phyloP scores from a whole-genome alignment of 2,888 invertebrate genomes.

The Calameuta idolon region DNA sequence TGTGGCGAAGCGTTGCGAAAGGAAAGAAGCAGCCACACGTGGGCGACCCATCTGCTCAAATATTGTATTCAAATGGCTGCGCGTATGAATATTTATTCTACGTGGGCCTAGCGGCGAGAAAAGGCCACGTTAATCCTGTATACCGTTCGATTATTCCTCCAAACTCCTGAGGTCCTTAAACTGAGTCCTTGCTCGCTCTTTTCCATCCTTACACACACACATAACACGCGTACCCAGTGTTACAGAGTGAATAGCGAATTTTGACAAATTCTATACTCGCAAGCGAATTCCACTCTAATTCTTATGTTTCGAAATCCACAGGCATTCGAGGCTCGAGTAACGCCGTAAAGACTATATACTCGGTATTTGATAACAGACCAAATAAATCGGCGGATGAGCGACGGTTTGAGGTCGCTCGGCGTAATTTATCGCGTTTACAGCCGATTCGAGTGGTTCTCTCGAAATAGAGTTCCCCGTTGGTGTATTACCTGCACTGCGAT shows the following conservation, averaged over 20 bases:
- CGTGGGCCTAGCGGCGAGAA: not conserved
- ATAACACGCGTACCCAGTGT: not conserved
- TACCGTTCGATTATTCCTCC: not conserved
- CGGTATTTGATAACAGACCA: not conserved
- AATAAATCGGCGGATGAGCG: not conserved
- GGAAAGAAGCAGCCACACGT: not conserved
- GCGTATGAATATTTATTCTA: not conserved
- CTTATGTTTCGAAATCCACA: not conserved
- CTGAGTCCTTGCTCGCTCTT: not conserved
- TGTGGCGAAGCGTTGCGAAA: not conserved
- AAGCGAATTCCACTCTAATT: not conserved
- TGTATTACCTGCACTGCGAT: not conserved
- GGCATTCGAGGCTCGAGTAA: not conserved
- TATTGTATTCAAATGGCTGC: not conserved
- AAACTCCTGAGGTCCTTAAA: not conserved
- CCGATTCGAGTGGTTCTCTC: not conserved
- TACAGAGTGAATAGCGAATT: not conserved
- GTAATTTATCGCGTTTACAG: not conserved
- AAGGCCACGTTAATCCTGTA: not conserved
- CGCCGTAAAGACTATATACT: not conserved
- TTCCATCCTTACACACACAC: not conserved
- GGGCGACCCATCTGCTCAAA: not conserved
- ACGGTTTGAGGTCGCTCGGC: not conserved
- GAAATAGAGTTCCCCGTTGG: not conserved
- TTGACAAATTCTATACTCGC: not conserved